phyloP scores from a whole-genome alignment of 2,113 vertebrate genomes.

The Paramormyrops kingsleyae region DNA sequence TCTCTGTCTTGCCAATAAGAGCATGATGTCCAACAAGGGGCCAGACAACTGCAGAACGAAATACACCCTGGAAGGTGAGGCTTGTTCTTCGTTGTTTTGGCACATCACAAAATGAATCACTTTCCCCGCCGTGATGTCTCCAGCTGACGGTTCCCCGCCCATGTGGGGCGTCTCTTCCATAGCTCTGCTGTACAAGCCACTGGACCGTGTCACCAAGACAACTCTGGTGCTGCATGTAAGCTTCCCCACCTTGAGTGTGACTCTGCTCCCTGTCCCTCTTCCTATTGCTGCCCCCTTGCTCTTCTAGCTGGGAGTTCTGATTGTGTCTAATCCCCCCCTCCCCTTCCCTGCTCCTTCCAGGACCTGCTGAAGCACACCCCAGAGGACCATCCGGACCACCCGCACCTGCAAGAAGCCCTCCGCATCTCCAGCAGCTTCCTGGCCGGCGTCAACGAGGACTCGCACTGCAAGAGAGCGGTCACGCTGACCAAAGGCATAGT shows the following conservation, averaged over 20 bases:
- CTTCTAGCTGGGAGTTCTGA: not conserved
- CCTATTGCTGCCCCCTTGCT: not conserved
- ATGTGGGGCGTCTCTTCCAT: slow-evolving; percentile 4
- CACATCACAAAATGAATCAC: not conserved
- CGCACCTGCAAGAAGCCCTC: slow-evolving; percentile 54
- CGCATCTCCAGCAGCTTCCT: slow-evolving; percentile 64
- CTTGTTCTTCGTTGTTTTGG: not conserved
- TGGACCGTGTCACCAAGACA: slow-evolving; percentile 66
- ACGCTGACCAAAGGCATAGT: slow-evolving; percentile 60
- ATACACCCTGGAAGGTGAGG: slow-evolving; percentile 62
- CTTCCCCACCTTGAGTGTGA: not conserved
- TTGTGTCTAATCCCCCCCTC: not conserved
- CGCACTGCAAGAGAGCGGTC: slow-evolving; percentile 53
- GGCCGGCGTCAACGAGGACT: slow-evolving; percentile 61
- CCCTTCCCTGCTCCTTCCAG: slow-evolving; percentile 27
- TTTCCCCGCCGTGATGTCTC: not conserved
- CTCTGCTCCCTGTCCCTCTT: not conserved
- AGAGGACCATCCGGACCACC: slow-evolving; percentile 43
- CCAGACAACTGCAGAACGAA: slow-evolving; percentile 44
- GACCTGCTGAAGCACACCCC: slow-evolving; percentile 63
- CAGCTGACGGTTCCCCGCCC: not conserved
- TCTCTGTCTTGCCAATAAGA: slow-evolving; percentile 37
- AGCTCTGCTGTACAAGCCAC: slow-evolving; percentile 65
- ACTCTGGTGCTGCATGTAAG: slow-evolving; percentile 61
- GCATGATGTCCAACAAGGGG: slow-evolving; percentile 52